Evolutionary conservation across 2,888 invertebrate genomes (phyloP).

Genomic region (Schrankia costaestrigalis): DNA sequence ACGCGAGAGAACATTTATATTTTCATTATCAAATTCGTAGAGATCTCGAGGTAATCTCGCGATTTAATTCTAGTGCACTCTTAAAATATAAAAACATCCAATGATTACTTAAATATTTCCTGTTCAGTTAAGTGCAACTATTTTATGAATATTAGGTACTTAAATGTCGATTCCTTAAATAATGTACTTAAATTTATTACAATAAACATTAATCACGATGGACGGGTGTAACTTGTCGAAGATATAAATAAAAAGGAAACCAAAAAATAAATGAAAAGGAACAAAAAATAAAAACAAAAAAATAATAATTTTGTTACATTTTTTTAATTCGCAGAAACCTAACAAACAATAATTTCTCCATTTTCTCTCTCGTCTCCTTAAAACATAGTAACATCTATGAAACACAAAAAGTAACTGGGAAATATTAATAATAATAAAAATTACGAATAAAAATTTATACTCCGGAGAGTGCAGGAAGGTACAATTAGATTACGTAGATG

Average conservation of each 20-base stretch:
- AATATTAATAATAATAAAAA: constrained; percentile 71
- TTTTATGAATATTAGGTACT: constrained; percentile 65
- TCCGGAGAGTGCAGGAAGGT: constrained; percentile 78
- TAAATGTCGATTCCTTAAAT: constrained; percentile 73
- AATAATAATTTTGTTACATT: constrained; percentile 75
- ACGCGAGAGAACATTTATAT: constrained; percentile 58
- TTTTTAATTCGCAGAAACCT: constrained; percentile 81
- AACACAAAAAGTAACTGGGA: constrained; percentile 80
- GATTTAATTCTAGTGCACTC: constrained; percentile 57
- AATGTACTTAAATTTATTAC: constrained; percentile 68
- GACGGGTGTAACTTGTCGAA: constrained; percentile 80
- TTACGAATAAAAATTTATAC: constrained; percentile 72
- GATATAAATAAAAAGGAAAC: constrained; percentile 40
- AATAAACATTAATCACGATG: constrained; percentile 77
- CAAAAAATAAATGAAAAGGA: constrained; percentile 40
- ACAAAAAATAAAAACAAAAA: constrained; percentile 62
- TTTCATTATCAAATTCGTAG: constrained; percentile 70
- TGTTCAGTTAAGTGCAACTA: constrained; percentile 70
- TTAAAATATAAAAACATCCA: constrained; percentile 71
- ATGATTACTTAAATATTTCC: constrained; percentile 62
- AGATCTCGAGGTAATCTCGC: constrained; percentile 42
- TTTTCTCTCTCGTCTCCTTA: constrained; percentile 72
- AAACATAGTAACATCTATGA: constrained; percentile 82
- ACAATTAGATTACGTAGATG: constrained; percentile 70
- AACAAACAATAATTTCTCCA: constrained; percentile 80